Conservation (phyloP, 2,888 invertebrate genomes). For the Napeogenes inachia region DNA sequence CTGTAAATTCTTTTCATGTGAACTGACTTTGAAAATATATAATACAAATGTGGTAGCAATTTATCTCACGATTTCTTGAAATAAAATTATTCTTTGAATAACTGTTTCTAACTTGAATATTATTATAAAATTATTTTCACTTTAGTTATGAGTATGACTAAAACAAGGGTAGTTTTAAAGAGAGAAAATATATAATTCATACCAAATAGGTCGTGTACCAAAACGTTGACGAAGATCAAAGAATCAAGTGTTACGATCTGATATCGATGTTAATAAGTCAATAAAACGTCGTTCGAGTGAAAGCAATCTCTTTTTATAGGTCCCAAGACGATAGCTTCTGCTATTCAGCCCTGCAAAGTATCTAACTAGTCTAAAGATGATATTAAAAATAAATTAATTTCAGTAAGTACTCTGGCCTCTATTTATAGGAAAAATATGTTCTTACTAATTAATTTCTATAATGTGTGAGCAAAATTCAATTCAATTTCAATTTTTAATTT, state of each 20-base stretch:
- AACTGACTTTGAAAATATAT: too few relatives aligned
- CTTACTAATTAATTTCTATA: not conserved
- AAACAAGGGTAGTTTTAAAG: slow-evolving; percentile 8
- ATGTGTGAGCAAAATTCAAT: not conserved
- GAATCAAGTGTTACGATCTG: slow-evolving; percentile 73
- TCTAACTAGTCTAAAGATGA: slow-evolving; percentile 30
- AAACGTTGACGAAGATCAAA: slow-evolving; percentile 71
- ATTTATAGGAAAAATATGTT: not conserved
- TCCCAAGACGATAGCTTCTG: slow-evolving; percentile 68
- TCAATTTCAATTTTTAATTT: too few relatives aligned
- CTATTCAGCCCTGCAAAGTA: slow-evolving; percentile 62
- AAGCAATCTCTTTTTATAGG: slow-evolving; percentile 76
- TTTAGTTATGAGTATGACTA: slow-evolving; percentile 11
- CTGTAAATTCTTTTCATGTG: too few relatives aligned
- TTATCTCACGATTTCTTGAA: too few relatives aligned
- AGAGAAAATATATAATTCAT: slow-evolving; percentile 19
- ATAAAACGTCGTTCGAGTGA: slow-evolving; percentile 72
- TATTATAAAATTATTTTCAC: too few relatives aligned
- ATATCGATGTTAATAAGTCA: slow-evolving; percentile 77
- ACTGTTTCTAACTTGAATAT: too few relatives aligned
- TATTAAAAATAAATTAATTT: slow-evolving; percentile 8
- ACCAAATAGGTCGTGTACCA: slow-evolving; percentile 53
- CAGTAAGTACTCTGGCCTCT: not conserved
- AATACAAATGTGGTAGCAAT: too few relatives aligned
- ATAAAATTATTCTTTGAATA: too few relatives aligned